Percentiles rank a stretch among this genome's conserved stretches.
phyloP scores from a whole-genome alignment of 2,797 vertebrate genomes.

The Onychomys leucogaster region DNA sequence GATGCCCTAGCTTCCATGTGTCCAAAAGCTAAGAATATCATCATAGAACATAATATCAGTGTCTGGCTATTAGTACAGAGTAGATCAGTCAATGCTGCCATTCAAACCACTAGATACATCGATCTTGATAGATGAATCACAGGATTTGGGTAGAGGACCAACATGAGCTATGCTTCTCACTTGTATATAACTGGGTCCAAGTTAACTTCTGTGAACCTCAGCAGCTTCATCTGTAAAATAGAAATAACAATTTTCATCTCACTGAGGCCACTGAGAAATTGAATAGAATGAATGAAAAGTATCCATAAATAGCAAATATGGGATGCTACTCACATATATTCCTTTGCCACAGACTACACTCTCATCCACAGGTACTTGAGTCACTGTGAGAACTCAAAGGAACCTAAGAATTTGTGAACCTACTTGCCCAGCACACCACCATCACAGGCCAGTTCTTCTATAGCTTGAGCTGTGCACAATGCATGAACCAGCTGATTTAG shows the following conservation, averaged over 20 bases:
- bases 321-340: background rate
- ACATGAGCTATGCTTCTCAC: background rate
- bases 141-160: background rate
- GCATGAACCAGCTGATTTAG: background rate
- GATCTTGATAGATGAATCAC: background rate
- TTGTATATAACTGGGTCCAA: background rate
- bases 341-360: background rate
- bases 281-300: background rate
- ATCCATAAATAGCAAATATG: background rate
- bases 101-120: background rate
- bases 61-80: background rate
- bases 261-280: background rate
- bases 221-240: background rate
- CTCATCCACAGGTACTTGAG: background rate
- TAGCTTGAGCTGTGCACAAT: background rate
- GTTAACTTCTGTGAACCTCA: background rate
- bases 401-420: background rate
- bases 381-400: background rate
- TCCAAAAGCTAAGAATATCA: background rate
- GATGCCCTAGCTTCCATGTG: background rate
- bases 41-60: background rate
- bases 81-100: background rate
- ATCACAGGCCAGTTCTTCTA: background rate
- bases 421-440: background rate
- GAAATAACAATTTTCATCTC: background rate